Percentiles rank a stretch among this genome's conserved stretches.
phyloP scores from a whole-genome alignment of 2,888 invertebrate genomes.

The Herminia tarsipennalis region DNA sequence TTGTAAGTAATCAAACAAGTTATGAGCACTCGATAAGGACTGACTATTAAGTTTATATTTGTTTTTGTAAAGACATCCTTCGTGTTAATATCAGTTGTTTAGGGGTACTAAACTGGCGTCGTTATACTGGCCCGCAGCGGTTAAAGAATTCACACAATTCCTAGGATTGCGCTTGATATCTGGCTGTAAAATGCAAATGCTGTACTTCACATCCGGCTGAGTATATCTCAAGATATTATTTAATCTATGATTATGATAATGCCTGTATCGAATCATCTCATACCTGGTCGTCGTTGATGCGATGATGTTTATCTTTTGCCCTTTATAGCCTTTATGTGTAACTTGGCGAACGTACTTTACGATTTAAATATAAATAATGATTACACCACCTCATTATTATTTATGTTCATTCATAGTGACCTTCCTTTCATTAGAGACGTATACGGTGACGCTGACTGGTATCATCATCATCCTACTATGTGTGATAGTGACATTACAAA shows the following conservation, averaged over 20 bases:
- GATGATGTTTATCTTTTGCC: constrained; percentile 38
- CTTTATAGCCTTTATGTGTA: constrained; percentile 38
- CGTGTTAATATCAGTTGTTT: constrained; percentile 27
- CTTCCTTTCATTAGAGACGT: constrained; percentile 41
- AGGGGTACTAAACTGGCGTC: constrained; percentile 32
- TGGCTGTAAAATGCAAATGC: constrained; percentile 59
- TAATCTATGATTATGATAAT: constrained; percentile 42
- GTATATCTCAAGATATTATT: constrained; percentile 51
- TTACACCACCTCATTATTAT: constrained; percentile 23
- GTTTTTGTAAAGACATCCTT: constrained; percentile 23
- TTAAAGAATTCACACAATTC: constrained; percentile 31
- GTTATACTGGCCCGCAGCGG: constrained; percentile 28
- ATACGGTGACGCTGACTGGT: constrained; percentile 26
- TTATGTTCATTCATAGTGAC: constrained; percentile 30
- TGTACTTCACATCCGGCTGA: constrained; percentile 63
- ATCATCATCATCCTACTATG: constrained; percentile 25
- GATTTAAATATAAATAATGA: constrained; percentile 32
- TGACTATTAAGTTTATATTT: constrained; percentile 19
- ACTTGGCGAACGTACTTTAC: constrained; percentile 18
- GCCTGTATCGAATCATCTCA: constrained; percentile 39
- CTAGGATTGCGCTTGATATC: constrained; percentile 40
- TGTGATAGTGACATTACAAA: constrained; percentile 21
- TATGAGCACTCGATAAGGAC: constrained; percentile 15
- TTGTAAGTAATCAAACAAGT: constrained; percentile 20
- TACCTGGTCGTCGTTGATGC: constrained; percentile 26